Evolutionary conservation across 2,113 vertebrate species (phyloP), one percentile per base, ranked within the genome.

Genomic region (Gambusia affinis): DNA sequence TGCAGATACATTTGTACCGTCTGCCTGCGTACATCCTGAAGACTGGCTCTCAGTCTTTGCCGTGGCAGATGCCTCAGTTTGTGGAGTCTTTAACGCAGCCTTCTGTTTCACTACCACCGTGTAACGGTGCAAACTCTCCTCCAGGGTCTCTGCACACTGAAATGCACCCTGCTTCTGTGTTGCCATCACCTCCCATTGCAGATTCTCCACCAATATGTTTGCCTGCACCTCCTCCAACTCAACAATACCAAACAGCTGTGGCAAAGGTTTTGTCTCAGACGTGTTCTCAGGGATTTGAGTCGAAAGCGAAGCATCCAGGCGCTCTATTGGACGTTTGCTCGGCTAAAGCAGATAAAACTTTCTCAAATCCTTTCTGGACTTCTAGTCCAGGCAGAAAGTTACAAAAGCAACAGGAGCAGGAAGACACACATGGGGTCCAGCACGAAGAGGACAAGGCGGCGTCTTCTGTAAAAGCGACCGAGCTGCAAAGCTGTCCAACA

Each of bases 21-120:
- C 87, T 94, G 75, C 92, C 94, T 44, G 87, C 86, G 66, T 90
- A n/a, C 80, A n/a, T 91, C 72, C 87, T 90, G 76, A 89, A 79
- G 82, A 80, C 88, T 66, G 69, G 79, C 68, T 61, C 81, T 73
- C 24, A 47, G 79, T 64, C 0, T 70, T 74, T 77, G 72, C 79
- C 28, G 12, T 28, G 5, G n/a, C 64, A 76, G 78, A 63, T 29
- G 11, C 67, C 78, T 22, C 65, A 37, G 27, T 79, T 61, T 74
- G 35, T 74, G 83, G 80, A 72, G 65, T 71, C 67, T 69, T 2
- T 81, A 85, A 80, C 68, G 29, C 69, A 68, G n/a, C 35, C 72
- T 70, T 37, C 67, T 64, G 47, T n/a, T 73, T 64, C 72, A 47
- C 73, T 63, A 47, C 60, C 83, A 54, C 61, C 81, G 42, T 76